These are phyloP conservation scores for Ephestia elutella DNA, from an alignment of 1,140 invertebrate genomes.

Conservation along the genomic window DNA sequence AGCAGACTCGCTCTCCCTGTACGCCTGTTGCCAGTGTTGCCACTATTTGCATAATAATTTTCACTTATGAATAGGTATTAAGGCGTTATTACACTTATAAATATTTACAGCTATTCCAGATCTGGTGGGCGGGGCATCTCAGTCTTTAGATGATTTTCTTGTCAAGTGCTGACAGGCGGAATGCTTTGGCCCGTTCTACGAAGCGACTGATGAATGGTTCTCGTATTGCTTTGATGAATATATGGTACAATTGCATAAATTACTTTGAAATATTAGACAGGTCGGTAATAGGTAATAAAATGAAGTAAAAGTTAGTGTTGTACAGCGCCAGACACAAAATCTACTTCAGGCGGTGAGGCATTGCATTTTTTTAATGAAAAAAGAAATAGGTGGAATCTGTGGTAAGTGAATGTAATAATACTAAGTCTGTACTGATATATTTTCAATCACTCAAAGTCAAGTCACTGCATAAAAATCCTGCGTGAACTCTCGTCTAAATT, in stretches of 20 bases:
- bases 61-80: conserved; percentile 74
- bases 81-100: conserved; percentile 67
- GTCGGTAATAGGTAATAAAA: background rate
- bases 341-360: too few relatives aligned
- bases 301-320: background rate
- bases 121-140: conserved; percentile 39
- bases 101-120: conserved; percentile 57
- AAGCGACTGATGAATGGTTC: conserved; percentile 47
- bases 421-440: too few relatives aligned
- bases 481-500: too few relatives aligned
- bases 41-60: conserved; percentile 73
- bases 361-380: too few relatives aligned
- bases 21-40: conserved; percentile 47
- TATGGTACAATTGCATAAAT: conserved; percentile 10
- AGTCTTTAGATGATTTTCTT: conserved; percentile 43
- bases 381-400: too few relatives aligned
- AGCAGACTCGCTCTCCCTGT: conserved; percentile 44
- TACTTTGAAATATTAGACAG: background rate
- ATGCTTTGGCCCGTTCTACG: conserved; percentile 38
- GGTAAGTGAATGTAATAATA: too few relatives aligned
- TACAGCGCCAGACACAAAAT: too few relatives aligned
- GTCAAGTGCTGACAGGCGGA: conserved; percentile 48
- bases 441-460: too few relatives aligned
- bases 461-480: too few relatives aligned
- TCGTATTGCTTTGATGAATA: conserved; percentile 43